Evolutionary conservation across 2,797 vertebrate genomes (phyloP), one percentile per base, ranked within the genome.

Genomic region (Spizella passerina): DNA sequence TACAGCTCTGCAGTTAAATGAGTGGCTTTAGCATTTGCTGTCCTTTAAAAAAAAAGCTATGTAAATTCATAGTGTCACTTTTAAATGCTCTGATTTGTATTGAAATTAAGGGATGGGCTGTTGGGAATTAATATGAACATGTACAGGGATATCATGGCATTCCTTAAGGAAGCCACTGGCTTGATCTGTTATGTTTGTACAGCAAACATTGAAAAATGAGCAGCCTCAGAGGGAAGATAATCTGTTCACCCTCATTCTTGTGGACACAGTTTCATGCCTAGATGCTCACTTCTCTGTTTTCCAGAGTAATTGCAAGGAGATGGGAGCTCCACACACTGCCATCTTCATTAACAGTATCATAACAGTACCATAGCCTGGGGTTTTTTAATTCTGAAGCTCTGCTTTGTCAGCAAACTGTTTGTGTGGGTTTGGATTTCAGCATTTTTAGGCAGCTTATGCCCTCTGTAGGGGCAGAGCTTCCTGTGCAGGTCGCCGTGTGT

Each of bases 401-500:
- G 0, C 21, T 9, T 41, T 26, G 41, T 63, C 76, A 77, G 57
- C 61, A 19, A 43, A 41, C 39, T n/a, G 23, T 32, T 77, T 3
- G 0, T 4, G 66, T 15, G 38, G 8, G 7, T 69, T 68, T 78
- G 1, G 2, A 1, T 50, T 27, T 9, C 24, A 30, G 49, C 19
- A 10, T 53, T 66, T 44, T 32, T 50, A 14, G 43, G 53, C 43
- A 60, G 15, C 53, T 70, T 75, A 22, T 93, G 86, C 81, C 93
- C 87, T 76, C 86, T 94, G 78, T 30, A 90, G 94, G 87, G 27
- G 5, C 34, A 78, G 34, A 64, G 47, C 46, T 60, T 89, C 73
- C 60, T 46, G 30, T 78, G 44, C 68, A 81, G 3, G 7, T 68
- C 26, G 3, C 49, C 36, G 5, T 22, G 50, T 11, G 24, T 26